These are phyloP conservation scores for Puma concolor DNA, from an alignment of 2,113 vertebrate genomes.

Conservation along the genomic window DNA sequence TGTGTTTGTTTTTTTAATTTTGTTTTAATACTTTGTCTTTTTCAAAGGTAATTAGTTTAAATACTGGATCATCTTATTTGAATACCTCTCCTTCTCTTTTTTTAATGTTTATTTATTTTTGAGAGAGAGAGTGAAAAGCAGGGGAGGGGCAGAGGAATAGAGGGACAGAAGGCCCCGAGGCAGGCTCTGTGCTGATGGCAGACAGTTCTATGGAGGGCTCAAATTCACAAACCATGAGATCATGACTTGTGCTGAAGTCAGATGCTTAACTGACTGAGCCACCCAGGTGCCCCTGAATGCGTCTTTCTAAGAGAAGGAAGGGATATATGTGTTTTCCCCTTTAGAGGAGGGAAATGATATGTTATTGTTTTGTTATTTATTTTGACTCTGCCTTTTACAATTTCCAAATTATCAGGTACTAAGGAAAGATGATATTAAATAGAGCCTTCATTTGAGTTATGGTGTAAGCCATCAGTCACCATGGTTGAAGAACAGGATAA, in stretches of 20 bases:
- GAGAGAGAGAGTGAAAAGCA: too few species aligned
- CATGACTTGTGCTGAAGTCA: too few species aligned
- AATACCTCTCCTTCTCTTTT: neutral
- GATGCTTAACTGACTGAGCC: too few species aligned
- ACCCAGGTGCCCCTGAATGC: neutral
- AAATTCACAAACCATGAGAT: too few species aligned
- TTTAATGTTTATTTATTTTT: too few species aligned
- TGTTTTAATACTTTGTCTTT: neutral
- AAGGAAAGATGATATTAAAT: neutral
- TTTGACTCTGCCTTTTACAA: neutral
- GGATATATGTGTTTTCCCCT: accelerated
- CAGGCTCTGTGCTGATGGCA: too few species aligned
- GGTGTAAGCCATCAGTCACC: slow-evolving; percentile 91
- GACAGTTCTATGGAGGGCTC: too few species aligned
- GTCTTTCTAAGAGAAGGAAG: neutral
- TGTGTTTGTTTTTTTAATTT: neutral
- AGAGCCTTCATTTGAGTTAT: slow-evolving; percentile 83
- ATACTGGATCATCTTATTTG: neutral
- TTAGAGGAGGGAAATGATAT: neutral
- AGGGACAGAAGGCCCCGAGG: too few species aligned
- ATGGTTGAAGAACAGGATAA: slow-evolving; percentile 89
- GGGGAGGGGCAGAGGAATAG: too few species aligned
- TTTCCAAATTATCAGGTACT: neutral
- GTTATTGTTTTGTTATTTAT: neutral
- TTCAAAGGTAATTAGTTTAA: neutral